Evolutionary conservation across 2,797 vertebrate genomes (phyloP), one percentile per base, ranked within the genome.

Genomic region (Florisuga fusca): DNA sequence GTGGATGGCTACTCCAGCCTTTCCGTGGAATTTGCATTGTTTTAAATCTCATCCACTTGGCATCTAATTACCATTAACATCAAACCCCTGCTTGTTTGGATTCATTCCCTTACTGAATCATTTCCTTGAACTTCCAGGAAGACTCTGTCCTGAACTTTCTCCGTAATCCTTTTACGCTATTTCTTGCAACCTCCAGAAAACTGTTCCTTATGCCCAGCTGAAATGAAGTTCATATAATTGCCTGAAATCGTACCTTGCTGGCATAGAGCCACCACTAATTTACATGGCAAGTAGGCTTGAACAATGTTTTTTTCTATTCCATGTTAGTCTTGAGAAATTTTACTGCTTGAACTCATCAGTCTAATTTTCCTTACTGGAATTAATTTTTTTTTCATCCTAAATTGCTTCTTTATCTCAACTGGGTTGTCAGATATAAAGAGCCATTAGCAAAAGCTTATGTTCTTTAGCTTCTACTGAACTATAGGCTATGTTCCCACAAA

Each of bases 111-210:
- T 66, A 84, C 79, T 95, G 84, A 94, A 87, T 91, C 48, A 95
- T 91, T 96, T 95, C 92, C 94, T 94, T 76, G n/a, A 89, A 67
- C 88, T 95, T 91, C 86, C 91, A 86, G 90, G 87, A 88, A 95
- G 89, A 59, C 43, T 89, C 33, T 46, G 45, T 58, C 62, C 58
- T 84, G 67, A 84, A n/a, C 38, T 86, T 90, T 87, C 84, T 92
- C 64, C 29, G 1, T n/a, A 61, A 29, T 54, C 36, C 51, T 92
- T 91, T 87, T 78, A 62, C 38, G 75, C 31, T 16, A 21, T 78
- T 85, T 64, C 20, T 12, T 66, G 45, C 12, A 63, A 26, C 54
- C n/a, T 87, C 33, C 31, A 87, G 46, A 91, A 89, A 81, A 62
- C 1, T 38, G 6, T 34, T 95, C 36, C 50, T 80, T 69, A 25